These are phyloP conservation scores for Heliconius eleuchia DNA, from an alignment of 1,140 invertebrate genomes.

Conservation along the genomic window DNA sequence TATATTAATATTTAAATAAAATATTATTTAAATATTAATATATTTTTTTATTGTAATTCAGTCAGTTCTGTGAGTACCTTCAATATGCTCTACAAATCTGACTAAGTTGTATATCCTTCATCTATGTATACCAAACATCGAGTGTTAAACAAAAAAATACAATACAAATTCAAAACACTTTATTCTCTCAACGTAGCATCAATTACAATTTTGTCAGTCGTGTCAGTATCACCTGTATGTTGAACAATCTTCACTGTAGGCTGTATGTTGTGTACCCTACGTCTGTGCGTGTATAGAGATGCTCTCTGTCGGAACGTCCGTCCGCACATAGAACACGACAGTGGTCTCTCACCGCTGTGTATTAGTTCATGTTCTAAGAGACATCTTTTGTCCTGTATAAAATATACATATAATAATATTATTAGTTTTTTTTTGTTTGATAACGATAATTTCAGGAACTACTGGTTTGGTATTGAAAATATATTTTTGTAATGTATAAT, in stretches of 20 bases:
- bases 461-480: too few relatives aligned
- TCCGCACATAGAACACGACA: constrained; percentile 82
- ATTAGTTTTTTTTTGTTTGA: too few relatives aligned
- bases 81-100: too few relatives aligned
- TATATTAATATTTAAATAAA: too few relatives aligned
- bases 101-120: too few relatives aligned
- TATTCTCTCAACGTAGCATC: neutral
- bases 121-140: too few relatives aligned
- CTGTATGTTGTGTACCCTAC: constrained; percentile 44
- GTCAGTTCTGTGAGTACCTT: too few relatives aligned
- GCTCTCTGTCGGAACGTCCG: constrained; percentile 61
- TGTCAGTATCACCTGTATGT: neutral
- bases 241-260: neutral
- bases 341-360: constrained; percentile 84
- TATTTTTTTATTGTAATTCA: too few relatives aligned
- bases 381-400: constrained; percentile 59
- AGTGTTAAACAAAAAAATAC: neutral
- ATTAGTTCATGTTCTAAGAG: constrained; percentile 67
- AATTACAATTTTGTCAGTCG: neutral
- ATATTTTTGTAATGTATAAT: too few relatives aligned
- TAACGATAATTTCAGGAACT: too few relatives aligned
- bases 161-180: neutral
- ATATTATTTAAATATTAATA: too few relatives aligned
- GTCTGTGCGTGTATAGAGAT: constrained; percentile 55
- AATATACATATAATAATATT: neutral